Percentiles rank a stretch among this genome's conserved stretches.
phyloP scores from a whole-genome alignment of 2,888 invertebrate species.

The Phalangium opilio region DNA sequence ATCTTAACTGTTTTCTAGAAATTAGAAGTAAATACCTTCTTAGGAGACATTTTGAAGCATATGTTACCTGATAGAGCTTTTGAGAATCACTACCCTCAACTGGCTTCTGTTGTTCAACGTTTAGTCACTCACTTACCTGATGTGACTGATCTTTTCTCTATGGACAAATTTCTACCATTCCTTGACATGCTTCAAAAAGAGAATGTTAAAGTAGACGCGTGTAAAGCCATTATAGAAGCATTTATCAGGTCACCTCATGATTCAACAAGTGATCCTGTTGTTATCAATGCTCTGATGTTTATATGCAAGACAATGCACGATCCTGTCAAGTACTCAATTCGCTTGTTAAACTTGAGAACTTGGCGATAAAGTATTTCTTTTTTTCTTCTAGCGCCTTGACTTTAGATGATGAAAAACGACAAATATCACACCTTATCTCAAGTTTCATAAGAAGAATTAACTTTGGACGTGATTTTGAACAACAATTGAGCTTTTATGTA shows the following conservation, averaged over 20 bases:
- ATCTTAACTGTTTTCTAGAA: constrained; percentile 39
- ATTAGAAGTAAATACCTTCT: constrained; percentile 63
- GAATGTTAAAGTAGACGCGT: constrained; percentile 61
- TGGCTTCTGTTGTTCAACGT: constrained; percentile 58
- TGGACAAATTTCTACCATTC: constrained; percentile 80
- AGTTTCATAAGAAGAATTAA: constrained; percentile 62
- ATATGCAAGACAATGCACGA: constrained; percentile 81
- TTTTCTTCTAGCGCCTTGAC: constrained; percentile 56
- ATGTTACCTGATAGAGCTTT: constrained; percentile 57
- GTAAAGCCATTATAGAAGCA: constrained; percentile 53
- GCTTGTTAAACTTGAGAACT: not conserved
- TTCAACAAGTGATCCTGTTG: constrained; percentile 65
- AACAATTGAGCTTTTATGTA: constrained; percentile 81
- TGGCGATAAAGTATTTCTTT: not conserved
- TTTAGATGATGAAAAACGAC: constrained; percentile 77
- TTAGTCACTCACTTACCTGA: constrained; percentile 59
- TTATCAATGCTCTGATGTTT: constrained; percentile 74
- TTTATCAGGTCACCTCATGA: constrained; percentile 31
- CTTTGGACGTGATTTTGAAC: constrained; percentile 73
- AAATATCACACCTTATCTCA: constrained; percentile 67
- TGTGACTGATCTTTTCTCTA: constrained; percentile 59
- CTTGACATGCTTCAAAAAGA: constrained; percentile 80
- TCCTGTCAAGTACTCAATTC: constrained; percentile 59
- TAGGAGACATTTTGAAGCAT: constrained; percentile 72
- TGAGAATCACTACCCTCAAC: constrained; percentile 60